These are phyloP conservation scores for Rhingia campestris DNA, from an alignment of 2,888 invertebrate genomes.

Conservation along the genomic window DNA sequence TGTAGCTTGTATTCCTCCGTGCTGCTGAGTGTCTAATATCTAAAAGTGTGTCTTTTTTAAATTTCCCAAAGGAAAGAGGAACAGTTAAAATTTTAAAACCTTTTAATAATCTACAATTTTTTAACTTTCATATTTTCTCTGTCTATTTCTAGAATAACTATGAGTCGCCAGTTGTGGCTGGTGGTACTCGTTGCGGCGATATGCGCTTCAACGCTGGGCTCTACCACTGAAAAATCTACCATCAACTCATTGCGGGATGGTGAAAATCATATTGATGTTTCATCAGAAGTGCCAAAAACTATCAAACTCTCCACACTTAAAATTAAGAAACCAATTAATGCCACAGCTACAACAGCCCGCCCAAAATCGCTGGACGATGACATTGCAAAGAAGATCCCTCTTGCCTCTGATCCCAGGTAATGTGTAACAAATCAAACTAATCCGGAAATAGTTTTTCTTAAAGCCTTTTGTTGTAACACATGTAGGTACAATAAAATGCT, in stretches of 20 bases:
- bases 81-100: background rate
- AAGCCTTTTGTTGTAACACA: conserved; percentile 15
- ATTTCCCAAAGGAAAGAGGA: too few relatives aligned
- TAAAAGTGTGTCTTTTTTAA: too few relatives aligned
- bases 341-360: conserved; percentile 64
- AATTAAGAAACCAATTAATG: conserved; percentile 76
- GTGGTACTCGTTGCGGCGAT: conserved; percentile 79
- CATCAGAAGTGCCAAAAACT: conserved; percentile 71
- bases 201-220: conserved; percentile 77
- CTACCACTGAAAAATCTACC: conserved; percentile 72
- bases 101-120: background rate
- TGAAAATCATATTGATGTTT: conserved; percentile 77
- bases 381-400: conserved; percentile 78
- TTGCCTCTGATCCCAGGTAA: conserved; percentile 80
- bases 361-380: conserved; percentile 78
- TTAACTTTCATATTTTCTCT: background rate
- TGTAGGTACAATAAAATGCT: conserved; percentile 81
- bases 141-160: conserved; percentile 72
- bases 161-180: conserved; percentile 82
- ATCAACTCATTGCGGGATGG: conserved; percentile 75
- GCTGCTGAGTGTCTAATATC: too few relatives aligned
- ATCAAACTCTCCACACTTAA: conserved; percentile 79
- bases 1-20: too few relatives aligned
- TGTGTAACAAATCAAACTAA: conserved; percentile 77
- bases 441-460: background rate